Base-by-base conservation (phyloP, 23 tunicate genomes). In the Halocynthia aurantium region DNA sequence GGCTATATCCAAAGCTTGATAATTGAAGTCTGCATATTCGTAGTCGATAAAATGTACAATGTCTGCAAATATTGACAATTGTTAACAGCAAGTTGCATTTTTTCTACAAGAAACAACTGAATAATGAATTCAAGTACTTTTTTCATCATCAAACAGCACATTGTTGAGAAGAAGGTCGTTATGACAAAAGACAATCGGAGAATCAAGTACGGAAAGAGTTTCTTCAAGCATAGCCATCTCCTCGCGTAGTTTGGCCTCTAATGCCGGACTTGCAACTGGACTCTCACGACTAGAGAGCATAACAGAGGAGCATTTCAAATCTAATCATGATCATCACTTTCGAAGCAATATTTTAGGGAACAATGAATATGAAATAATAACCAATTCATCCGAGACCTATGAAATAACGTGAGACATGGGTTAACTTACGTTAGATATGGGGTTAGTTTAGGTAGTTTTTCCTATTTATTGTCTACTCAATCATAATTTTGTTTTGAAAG, bases 1-100 rank as follows among this genome's bases (percentile, higher is more conserved):
- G 61, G 86, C 98, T 8, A 92, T 92, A 68, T 92, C 98, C 52
- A n/a, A 82, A 22, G 92, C 98, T 82, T 92, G 92, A 57, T 82
- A 92, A 73, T 86, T 92, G 63, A 77, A 77, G 6, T 82, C 84
- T 15, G 98, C 88, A 57, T 92, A 92, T 82, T 92, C 98, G 53
- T 86, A 92, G 77, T 92, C 98, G 44, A 92, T 92, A 60, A 92
- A 92, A 10, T 71, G 84, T 2, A 86, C 61, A 21, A 55, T 77
- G 5, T 71, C 97, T 91, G 87, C 44, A 65, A 78, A 72, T 7
- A 57, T 58, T 10, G 10, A 76, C 53, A 2, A 13, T 1, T 12
- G 51, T 11, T 74, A 0, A 31, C 8, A 8, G 12, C 10, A 52
- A 44, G 9, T 53, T 15, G 56, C 8, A 71, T 15, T 10, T 10